Conservation (phyloP, 1,140 invertebrate species). For the Steinernema feltiae region DNA sequence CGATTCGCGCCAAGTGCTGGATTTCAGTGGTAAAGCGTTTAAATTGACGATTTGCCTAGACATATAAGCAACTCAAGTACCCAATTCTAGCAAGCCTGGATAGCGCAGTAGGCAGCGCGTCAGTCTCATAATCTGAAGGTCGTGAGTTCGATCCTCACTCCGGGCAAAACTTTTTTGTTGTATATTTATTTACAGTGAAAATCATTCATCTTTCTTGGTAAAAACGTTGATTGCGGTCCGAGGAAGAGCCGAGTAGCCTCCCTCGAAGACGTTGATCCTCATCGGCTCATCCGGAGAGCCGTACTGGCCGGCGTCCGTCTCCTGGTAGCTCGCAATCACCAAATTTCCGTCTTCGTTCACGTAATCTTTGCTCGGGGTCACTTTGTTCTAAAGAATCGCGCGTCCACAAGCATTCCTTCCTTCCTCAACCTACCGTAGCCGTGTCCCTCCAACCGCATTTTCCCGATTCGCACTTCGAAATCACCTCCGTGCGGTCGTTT, state of each 20-base stretch:
- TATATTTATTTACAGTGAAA: too few species aligned
- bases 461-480: background rate
- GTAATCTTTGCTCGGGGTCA: background rate
- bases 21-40: too few species aligned
- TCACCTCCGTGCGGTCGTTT: background rate
- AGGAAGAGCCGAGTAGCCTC: too few species aligned
- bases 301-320: background rate
- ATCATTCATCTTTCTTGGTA: too few species aligned
- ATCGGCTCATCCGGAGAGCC: conserved; percentile 1
- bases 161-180: too few species aligned
- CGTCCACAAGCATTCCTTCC: background rate
- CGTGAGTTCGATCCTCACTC: conserved; percentile 90
- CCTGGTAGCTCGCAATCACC: background rate
- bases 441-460: background rate
- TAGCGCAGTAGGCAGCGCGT: too few species aligned
- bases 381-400: background rate
- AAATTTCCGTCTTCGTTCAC: background rate
- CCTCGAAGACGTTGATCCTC: too few species aligned
- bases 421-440: background rate
- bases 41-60: too few species aligned
- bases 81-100: too few species aligned
- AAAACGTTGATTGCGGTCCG: too few species aligned
- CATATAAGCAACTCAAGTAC: too few species aligned
- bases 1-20: too few species aligned
- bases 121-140: conserved; percentile 95